Evolutionary conservation across 2,888 invertebrate genomes (phyloP), one percentile per base, ranked within the genome.

Genomic region (Bhutanitis thaidina): DNA sequence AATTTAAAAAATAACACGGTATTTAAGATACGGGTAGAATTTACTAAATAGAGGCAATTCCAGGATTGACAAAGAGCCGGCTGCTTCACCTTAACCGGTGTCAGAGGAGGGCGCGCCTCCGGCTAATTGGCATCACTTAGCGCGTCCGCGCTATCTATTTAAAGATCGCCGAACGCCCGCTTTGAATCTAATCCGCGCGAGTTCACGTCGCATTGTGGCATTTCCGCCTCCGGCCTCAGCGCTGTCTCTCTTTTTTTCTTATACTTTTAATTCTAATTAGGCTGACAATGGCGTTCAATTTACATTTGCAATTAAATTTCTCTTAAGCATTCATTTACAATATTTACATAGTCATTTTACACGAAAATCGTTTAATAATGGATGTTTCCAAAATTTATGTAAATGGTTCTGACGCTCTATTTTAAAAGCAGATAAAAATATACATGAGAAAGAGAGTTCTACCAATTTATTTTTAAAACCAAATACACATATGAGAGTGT

Each of bases 81-180:
- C 43, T 29, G 45, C 27, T 36, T 41, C 46, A 43, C 60, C 61
- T 61, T 71, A 73, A 71, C 43, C 35, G 45, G 43, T 53, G 44
- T 34, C 52, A 62, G 62, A 62, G 64, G 62, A 61, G 71, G 64
- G 69, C 71, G 71, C 68, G 70, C 50, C 49, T 40, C 48, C 29
- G 45, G 53, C 73, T 75, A 77, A 76, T 74, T 74, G 75, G 71
- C 64, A 65, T 68, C 71, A 71, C 69, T 74, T 74, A 72, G 71
- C 70, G 64, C 52, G 64, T 56, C 57, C 57, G 48, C 49, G 54
- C 53, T 53, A 52, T 55, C 55, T 59, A 52, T 54, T 55, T 56
- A 52, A 57, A 57, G 59, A 57, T 58, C 57, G 40, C 49, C 56
- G 53, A 49, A 57, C 47, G 39, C 47, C 32, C 52, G 52, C 49